phyloP scores from a whole-genome alignment of 1,140 invertebrate species.

The Reticulitermes speratus region DNA sequence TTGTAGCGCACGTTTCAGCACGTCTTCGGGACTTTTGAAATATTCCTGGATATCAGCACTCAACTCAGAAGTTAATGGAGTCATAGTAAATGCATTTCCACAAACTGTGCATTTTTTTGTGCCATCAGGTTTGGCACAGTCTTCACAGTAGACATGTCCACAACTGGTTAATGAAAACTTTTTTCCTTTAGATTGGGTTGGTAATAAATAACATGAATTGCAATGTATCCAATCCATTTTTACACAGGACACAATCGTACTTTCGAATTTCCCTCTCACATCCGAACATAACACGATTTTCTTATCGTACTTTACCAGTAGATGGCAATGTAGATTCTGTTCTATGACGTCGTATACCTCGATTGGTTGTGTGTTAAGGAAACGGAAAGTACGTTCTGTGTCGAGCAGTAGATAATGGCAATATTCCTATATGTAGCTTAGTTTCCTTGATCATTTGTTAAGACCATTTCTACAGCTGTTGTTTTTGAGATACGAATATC shows the following conservation, averaged over 20 bases:
- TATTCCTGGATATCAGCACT: slow-evolving; percentile 10
- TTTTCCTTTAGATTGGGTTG: neutral
- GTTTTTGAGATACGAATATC: no score
- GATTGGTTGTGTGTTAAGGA: no score
- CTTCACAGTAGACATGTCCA: neutral
- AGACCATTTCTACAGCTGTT: no score
- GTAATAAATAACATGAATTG: slow-evolving; percentile 1
- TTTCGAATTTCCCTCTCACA: neutral
- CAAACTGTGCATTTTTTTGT: neutral
- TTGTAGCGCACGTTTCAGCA: neutral
- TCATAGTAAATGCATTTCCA: neutral
- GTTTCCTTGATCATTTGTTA: no score
- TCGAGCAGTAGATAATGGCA: no score
- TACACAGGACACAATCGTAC: neutral
- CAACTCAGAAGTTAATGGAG: neutral
- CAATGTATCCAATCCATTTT: neutral
- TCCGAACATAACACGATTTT: neutral
- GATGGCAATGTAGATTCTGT: no score
- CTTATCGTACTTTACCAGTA: neutral
- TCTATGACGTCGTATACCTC: no score
- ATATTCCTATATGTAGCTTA: no score
- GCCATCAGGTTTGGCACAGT: neutral
- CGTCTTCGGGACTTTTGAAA: neutral
- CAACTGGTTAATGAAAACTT: neutral
- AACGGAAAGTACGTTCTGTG: no score